These are phyloP conservation scores for Philereme transversata DNA, from an alignment of 2,888 invertebrate species.

Conservation along the genomic window DNA sequence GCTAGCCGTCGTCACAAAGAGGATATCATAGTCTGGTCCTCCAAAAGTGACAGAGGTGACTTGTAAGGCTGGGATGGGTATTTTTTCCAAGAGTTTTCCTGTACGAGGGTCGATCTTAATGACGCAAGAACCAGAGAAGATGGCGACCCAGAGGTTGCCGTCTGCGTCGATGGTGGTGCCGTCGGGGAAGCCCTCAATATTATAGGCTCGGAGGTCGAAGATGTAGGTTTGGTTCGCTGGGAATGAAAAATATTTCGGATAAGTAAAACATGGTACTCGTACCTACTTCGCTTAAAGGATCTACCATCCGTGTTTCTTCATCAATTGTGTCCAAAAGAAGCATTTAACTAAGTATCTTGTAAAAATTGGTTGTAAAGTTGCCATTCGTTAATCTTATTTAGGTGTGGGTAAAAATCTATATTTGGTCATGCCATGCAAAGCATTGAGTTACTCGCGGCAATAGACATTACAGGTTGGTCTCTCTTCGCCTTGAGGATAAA, in stretches of 20 bases:
- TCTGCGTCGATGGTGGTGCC: constrained; percentile 91
- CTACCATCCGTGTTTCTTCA: no score
- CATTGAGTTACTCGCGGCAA: no score
- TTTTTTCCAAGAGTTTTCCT: constrained; percentile 81
- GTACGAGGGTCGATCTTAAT: constrained; percentile 80
- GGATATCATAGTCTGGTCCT: constrained; percentile 86
- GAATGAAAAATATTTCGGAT: not conserved
- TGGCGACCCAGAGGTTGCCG: constrained; percentile 90
- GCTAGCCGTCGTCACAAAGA: constrained; percentile 86
- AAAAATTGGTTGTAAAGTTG: no score
- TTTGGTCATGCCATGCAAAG: no score
- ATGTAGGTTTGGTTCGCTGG: constrained; percentile 84
- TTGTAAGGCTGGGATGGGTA: constrained; percentile 84
- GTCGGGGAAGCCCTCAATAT: constrained; percentile 81
- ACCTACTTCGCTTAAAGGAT: no score
- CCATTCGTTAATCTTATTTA: no score
- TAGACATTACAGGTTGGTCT: no score
- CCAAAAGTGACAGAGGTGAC: constrained; percentile 90
- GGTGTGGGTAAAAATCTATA: no score
- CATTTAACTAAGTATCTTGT: no score
- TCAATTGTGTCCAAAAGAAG: no score
- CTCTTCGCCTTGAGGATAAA: no score
- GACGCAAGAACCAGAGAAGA: constrained; percentile 85
- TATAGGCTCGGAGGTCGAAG: constrained; percentile 82
- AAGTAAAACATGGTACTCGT: no score